Evolutionary conservation across 2,797 vertebrate genomes (phyloP).

Genomic region (Brachyalestes nurse): DNA sequence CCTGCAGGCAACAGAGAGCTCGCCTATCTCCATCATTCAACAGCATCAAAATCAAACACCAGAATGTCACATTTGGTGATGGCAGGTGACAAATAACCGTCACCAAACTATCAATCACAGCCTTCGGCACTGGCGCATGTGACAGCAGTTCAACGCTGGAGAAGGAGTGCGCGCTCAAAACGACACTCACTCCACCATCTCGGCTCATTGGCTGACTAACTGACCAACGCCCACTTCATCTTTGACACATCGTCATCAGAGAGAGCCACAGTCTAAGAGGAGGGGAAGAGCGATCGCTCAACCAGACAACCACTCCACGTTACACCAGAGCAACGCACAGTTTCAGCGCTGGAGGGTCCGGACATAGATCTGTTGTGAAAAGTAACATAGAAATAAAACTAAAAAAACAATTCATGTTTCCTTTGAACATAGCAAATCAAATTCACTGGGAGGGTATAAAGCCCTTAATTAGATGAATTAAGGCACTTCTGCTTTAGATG

Average conservation of each 20-base stretch:
- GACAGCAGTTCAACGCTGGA: constrained; percentile 53
- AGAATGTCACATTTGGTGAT: constrained; percentile 47
- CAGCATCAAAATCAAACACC: constrained; percentile 59
- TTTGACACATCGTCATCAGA: constrained; percentile 62
- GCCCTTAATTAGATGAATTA: too few species aligned
- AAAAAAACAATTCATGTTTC: too few species aligned
- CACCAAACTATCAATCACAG: constrained; percentile 67
- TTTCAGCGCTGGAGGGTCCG: not conserved
- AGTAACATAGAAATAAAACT: not conserved
- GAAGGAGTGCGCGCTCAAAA: constrained; percentile 15
- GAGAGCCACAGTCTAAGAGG: constrained; percentile 39
- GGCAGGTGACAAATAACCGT: constrained; percentile 60
- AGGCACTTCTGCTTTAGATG: not conserved
- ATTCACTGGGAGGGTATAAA: too few species aligned
- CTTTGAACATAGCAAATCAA: too few species aligned
- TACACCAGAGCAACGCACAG: not conserved
- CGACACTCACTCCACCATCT: constrained; percentile 24
- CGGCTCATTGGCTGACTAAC: constrained; percentile 65
- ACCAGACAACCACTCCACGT: not conserved
- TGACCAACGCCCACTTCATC: constrained; percentile 65
- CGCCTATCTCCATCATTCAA: constrained; percentile 49
- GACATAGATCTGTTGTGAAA: not conserved
- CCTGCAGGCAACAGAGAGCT: constrained; percentile 30
- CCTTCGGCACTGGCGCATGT: constrained; percentile 55
- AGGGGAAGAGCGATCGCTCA: not conserved